These are phyloP conservation scores for Sebastes hopkinsi DNA, from an alignment of 2,797 vertebrate genomes.

Conservation along the genomic window DNA sequence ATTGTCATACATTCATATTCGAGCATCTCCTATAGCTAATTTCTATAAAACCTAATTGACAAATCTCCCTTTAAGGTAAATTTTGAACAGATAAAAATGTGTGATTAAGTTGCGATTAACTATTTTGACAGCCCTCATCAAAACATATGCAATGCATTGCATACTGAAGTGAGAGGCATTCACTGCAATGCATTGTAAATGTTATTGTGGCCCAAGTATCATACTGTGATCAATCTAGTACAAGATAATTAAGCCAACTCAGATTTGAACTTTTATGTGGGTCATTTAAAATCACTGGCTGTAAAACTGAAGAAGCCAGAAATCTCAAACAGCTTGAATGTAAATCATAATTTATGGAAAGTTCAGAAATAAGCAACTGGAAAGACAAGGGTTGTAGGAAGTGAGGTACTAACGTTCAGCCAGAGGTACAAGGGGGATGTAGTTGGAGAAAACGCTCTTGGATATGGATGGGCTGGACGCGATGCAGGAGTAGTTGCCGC, in stretches of 20 bases:
- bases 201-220: background rate
- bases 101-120: too few relatives aligned
- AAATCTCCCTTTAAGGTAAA: too few relatives aligned
- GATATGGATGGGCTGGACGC: constrained; percentile 93
- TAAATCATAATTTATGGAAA: background rate
- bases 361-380: background rate
- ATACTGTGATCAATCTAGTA: background rate
- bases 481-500: constrained; percentile 97
- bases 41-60: background rate
- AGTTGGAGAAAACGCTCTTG: constrained; percentile 99
- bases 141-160: background rate
- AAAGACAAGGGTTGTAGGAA: background rate
- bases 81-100: too few relatives aligned
- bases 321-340: background rate
- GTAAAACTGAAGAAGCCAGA: background rate
- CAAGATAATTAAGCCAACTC: background rate
- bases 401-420: constrained; percentile 86
- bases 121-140: too few relatives aligned
- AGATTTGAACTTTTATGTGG: background rate
- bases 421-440: constrained; percentile 92
- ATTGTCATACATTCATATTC: background rate
- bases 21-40: background rate
- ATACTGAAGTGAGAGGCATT: background rate
- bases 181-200: background rate
- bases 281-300: background rate